Evolutionary conservation across 1,140 invertebrate genomes (phyloP), one percentile per base, ranked within the genome.

Genomic region (Metopolophium dirhodum): DNA sequence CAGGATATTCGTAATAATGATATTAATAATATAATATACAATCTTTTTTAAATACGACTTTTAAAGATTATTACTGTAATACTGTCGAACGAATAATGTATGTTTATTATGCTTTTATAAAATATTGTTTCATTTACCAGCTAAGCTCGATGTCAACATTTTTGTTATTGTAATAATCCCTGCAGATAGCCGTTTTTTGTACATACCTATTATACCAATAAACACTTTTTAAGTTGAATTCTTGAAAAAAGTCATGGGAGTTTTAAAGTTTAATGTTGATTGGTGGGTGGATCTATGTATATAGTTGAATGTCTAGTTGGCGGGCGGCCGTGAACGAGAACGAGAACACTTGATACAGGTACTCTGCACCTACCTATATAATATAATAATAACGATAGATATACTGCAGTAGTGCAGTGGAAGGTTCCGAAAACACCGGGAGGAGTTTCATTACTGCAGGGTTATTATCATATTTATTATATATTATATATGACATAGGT

Each of bases 401-500:
- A n/a, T 18, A 14, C 91, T 7, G 26, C 20, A 47, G 35, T 1
- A 22, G 51, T 7, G 26, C 20, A 47, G 35, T 1, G n/a, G 51
- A 49, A n/a, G 91, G 45, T 85, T 51, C 20, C 18, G 68, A 35
- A 83, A 51, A 82, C 47, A 92, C 77, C 47, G n/a, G 91, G 77
- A 92, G 91, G 77, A 92, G 77, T 92, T 51, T 83, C 68, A 47
- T 77, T 77, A 77, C 61, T n/a, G 61, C 41, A 41, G 2, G 61
- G 61, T 77, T 77, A 77, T 61, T 20, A 51, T 51, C 49, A 51
- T n/a, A n/a, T n/a, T 51, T 51, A 51, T 54, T 54, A 54, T 68
- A n/a, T n/a, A 68, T n/a, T 30, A 30, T 77, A n/a, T n/a, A 77
- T 77, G 61, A 77, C 14, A 77, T 77, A n/a, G n/a, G n/a, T n/a